Evolutionary conservation across 2,113 vertebrate species (phyloP), one percentile per base, ranked within the genome.

Genomic region (Phrynosoma blainvillii): DNA sequence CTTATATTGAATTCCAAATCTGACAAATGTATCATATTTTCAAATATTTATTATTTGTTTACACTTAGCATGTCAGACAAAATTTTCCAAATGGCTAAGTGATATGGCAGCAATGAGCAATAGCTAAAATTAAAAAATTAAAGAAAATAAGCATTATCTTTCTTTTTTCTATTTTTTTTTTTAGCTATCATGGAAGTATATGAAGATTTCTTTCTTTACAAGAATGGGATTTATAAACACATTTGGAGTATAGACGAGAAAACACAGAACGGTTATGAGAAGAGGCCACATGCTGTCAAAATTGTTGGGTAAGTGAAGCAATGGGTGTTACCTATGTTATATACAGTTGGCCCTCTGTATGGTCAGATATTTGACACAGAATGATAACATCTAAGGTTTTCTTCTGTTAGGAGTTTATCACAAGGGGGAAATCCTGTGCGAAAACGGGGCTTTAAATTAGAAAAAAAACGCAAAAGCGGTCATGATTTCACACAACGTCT

Each of bases 151-250:
- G 89, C 88, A 3, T 56, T 89, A 62, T n/a, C 5, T 27, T 70
- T 12, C 75, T 4, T 83, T 1, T 59, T 11, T 1, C 89, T n/a
- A 52, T 74, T 54, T 92, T 0, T 83, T 93, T 93, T 36, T 97
- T 89, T 66, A 97, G 97, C 97, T 84, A 84, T 97, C 92, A 97
- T 97, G 96, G 94, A 95, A 90, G 96, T 97, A 14, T 94, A 96
- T 23, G 95, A 96, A 2, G 97, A 97, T 66, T 97, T 97, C 93
- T 97, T 97, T 92, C 94, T 96, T 89, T 97, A 97, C 89, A 97
- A 97, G 91, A 87, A 87, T 4, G 97, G 97, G 71, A 96, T 97
- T 92, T 97, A 97, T 59, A 96, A 76, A 89, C 93, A 90, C 47
- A 89, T 93, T 13, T 36, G 40, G 36, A 76, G 81, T 47, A 66